Evolutionary conservation across 1,140 invertebrate species (phyloP), one percentile per base, ranked within the genome.

Genomic region (Brachionus rotundiformis): DNA sequence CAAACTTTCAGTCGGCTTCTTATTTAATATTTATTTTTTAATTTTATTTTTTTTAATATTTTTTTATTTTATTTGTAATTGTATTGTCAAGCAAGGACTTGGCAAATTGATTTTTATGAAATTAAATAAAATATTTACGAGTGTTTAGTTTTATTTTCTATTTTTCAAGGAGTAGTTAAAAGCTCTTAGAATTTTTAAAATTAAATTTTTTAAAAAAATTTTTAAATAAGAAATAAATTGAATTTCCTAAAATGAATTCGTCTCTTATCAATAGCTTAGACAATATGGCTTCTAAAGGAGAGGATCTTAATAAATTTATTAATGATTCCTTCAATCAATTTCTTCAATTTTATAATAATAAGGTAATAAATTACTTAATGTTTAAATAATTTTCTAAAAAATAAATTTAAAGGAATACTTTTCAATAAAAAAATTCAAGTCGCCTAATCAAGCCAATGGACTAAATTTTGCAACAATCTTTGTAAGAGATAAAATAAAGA

Each of bases 341-440:
- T 47, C 41, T 47, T 47, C 41, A 47, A 47, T 47, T 47, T 47
- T 47, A 47, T 47, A 47, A 47, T 47, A 47, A 47, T 47, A 47
- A 47, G 41, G 41, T 47, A 47, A 47, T 47, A 47, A 47, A 47
- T 47, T 47, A 47, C 41, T 47, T 47, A 47, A 47, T 47, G 41
- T 47, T 47, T 47, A 47, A 47, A 47, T 47, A 47, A 47, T 47
- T 47, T 47, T 47, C 41, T 47, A 47, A 47, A 47, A 47, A 47
- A 47, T 10, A 47, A 47, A 47, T 47, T 47, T 47, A 61, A 65
- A 65, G 61, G 25, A 65, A 65, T 65, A 65, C 29, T 65, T 31
- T 65, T 16, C 25, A 65, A 65, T 65, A 31, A 16, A 31, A 2
- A 65, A 65, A 31, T 31, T 31, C 27, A 65, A 65, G 29, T 31